phyloP scores from a whole-genome alignment of 2,113 vertebrate genomes.

The Entosphenus tridentatus region DNA sequence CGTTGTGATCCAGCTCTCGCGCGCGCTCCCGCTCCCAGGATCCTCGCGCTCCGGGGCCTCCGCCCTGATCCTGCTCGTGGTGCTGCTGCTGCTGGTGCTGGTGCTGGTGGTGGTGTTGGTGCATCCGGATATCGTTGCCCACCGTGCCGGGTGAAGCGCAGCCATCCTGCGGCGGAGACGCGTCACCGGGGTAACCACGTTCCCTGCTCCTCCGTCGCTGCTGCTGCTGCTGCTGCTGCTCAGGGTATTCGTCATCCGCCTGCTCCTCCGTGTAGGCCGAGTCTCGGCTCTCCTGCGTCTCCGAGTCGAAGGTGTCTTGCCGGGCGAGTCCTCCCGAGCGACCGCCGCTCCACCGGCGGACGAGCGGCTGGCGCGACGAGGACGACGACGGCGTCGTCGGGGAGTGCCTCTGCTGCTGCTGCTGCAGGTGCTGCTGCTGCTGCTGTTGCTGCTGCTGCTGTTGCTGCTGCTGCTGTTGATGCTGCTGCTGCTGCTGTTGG shows the following conservation, averaged over 20 bases:
- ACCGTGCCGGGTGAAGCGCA: neutral
- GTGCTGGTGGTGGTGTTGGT: constrained; percentile 23
- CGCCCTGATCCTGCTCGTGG: constrained; percentile 17
- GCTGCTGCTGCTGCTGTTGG: too few relatives aligned
- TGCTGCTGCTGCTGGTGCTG: constrained; percentile 31
- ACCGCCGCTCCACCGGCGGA: constrained; percentile 15
- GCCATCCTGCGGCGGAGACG: neutral
- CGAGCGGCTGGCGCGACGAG: constrained; percentile 1
- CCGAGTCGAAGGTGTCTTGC: constrained; percentile 73
- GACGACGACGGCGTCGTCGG: constrained; percentile 4
- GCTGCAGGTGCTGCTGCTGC: too few relatives aligned
- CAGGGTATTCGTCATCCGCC: constrained; percentile 1
- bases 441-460: too few relatives aligned
- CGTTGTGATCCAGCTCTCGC: neutral
- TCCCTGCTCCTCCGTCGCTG: neutral
- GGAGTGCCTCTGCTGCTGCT: neutral
- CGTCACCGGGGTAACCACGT: neutral
- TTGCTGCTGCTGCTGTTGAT: too few relatives aligned
- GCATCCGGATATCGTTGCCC: constrained; percentile 1
- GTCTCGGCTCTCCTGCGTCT: constrained; percentile 62
- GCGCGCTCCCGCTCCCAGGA: constrained; percentile 36
- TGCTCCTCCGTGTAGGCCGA: constrained; percentile 54
- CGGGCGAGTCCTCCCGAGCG: constrained; percentile 34
- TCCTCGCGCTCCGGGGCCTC: constrained; percentile 12
- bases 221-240: neutral